Base-by-base conservation (phyloP, 1,140 invertebrate species). In the Pseudomyrmex gracilis region DNA sequence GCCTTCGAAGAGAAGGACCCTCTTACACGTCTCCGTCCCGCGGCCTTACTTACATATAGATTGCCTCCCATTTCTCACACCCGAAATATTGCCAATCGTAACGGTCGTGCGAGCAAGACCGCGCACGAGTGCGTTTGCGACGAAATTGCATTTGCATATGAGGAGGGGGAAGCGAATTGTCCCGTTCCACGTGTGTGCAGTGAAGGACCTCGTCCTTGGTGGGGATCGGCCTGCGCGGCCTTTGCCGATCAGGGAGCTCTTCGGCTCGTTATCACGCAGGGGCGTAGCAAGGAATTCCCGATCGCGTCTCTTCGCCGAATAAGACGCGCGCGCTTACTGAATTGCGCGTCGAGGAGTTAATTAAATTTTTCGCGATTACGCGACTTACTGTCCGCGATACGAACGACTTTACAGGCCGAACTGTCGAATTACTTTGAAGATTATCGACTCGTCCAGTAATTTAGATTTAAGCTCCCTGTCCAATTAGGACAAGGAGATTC, bases 1-100 rank as follows among this genome's bases (percentile, higher is more conserved):
- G 17, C 17, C 13, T 20, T 20, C 43, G 12, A 34, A 34, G 34
- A 34, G 22, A 47, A 17, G 61, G 63, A 22, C 67, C 49, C 9
- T n/a, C 9, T n/a, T 34, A n/a, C 53, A 15, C 22, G 53, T 45
- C 58, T 82, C 73, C 76, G 66, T 85, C 58, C 51, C 51, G 57
- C 17, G 70, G 55, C 85, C 90, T 91, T 89, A 91, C 90, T 92
- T 91, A 91, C 90, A 91, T 91, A 91, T 91, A 91, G 89, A 92
- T 92, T 91, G 85, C 83, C 78, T 89, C 82, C 73, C 87, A 83
- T 87, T 90, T 91, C 87, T 91, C 88, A 82, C 84, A 83, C 74
- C 87, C 86, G 86, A 91, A 90, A 91, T 90, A 92, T 90, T 90
- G 78, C 90, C 85, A 82, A 90, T 91, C 87, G 83, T 89, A 90